Conservation (phyloP, 2,113 vertebrate species). For the Gymnarchus niloticus region DNA sequence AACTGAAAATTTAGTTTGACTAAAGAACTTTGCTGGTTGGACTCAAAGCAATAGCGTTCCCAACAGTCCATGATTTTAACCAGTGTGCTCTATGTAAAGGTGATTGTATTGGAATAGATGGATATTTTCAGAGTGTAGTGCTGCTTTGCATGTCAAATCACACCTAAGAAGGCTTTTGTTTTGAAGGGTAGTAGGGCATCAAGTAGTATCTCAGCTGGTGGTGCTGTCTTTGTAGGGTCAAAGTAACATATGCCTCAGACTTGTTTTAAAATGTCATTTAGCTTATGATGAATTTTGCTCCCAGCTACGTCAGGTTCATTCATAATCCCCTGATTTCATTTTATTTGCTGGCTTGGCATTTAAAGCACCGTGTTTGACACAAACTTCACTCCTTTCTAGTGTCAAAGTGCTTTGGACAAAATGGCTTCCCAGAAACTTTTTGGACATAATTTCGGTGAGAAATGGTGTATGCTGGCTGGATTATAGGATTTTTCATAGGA, state of each 20-base stretch:
- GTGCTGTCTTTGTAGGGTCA: neutral
- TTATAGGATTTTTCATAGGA: neutral
- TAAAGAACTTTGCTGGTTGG: neutral
- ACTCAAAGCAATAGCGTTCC: neutral
- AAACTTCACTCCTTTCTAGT: neutral
- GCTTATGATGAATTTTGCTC: neutral
- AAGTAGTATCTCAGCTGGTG: neutral
- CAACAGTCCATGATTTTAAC: neutral
- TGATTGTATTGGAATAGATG: neutral
- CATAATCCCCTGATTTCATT: neutral
- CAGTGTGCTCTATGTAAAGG: neutral
- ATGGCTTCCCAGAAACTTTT: slow-evolving; percentile 1
- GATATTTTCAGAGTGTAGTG: neutral
- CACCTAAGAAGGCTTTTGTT: neutral
- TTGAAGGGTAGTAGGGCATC: neutral
- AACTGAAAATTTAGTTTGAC: neutral
- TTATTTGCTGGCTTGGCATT: neutral
- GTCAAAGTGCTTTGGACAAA: neutral
- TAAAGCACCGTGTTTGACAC: neutral
- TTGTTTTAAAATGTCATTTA: neutral
- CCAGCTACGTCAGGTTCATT: neutral
- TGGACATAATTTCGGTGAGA: neutral
- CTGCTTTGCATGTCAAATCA: neutral
- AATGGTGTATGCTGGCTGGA: neutral
- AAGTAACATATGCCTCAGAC: neutral